Percentiles rank a stretch among this genome's conserved stretches.
Conservation (phyloP, 2,888 invertebrate genomes). For the Mythimna vitellina region DNA sequence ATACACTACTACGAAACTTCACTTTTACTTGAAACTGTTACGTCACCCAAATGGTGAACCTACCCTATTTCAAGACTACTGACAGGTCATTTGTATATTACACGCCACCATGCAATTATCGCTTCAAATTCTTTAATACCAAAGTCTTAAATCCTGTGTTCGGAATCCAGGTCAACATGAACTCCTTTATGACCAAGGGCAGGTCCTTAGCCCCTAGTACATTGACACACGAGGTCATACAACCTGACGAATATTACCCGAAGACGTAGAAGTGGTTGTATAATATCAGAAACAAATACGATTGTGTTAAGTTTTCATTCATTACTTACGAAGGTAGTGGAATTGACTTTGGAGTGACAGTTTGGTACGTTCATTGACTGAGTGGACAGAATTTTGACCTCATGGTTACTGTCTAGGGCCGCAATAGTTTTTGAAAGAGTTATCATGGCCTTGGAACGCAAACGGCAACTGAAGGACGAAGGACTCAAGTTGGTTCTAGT, state of each 20-base stretch:
- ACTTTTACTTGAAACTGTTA: background rate
- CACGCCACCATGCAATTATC: background rate
- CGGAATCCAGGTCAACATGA: slow-evolving; percentile 10
- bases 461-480: too few species aligned
- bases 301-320: slow-evolving; percentile 39
- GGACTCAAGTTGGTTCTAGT: too few species aligned
- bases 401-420: background rate
- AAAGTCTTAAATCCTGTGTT: slow-evolving; percentile 10
- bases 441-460: too few species aligned
- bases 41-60: slow-evolving; percentile 4
- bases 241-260: slow-evolving; percentile 29
- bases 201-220: slow-evolving; percentile 34
- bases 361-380: slow-evolving; percentile 36
- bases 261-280: slow-evolving; percentile 35
- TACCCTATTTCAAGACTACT: background rate
- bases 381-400: slow-evolving; percentile 7
- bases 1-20: slow-evolving; percentile 9
- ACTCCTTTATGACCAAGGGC: slow-evolving; percentile 33
- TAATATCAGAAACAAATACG: slow-evolving; percentile 23
- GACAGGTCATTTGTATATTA: background rate
- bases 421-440: too few species aligned
- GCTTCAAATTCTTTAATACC: fast-evolving
- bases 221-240: slow-evolving; percentile 49
- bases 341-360: slow-evolving; percentile 39
- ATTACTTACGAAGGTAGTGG: slow-evolving; percentile 3